Conservation (phyloP, 2,888 invertebrate species). For the Pemphredon lugubris region DNA sequence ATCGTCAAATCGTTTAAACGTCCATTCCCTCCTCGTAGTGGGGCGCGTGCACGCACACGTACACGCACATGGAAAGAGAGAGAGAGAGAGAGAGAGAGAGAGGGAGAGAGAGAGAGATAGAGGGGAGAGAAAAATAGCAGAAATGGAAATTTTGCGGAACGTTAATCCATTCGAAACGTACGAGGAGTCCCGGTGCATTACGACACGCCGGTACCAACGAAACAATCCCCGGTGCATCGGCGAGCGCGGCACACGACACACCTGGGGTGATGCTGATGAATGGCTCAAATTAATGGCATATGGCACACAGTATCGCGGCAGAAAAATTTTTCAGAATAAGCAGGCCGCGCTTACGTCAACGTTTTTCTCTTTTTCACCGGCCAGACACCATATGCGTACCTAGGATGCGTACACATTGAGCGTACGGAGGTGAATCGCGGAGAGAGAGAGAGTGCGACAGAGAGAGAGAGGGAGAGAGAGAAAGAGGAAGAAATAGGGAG, state of each 20-base stretch:
- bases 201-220: conserved; percentile 1
- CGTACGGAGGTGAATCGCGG: background rate
- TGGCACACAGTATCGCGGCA: conserved; percentile 60
- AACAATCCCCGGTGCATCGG: conserved; percentile 47
- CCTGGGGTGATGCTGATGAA: conserved; percentile 71
- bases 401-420: conserved; percentile 8
- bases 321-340: conserved; percentile 48
- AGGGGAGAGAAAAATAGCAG: background rate
- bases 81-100: conserved; percentile 1
- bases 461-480: conserved; percentile 8
- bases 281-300: conserved; percentile 73
- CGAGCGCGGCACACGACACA: conserved; percentile 50
- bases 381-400: conserved; percentile 57
- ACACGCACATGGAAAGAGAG: conserved; percentile 10
- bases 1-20: too few relatives aligned
- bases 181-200: background rate
- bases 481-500: background rate
- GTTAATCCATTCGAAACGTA: conserved; percentile 9
- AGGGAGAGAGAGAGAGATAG: background rate
- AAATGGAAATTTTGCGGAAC: conserved; percentile 8
- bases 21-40: too few relatives aligned
- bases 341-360: background rate
- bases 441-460: conserved; percentile 12
- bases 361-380: conserved; percentile 23
- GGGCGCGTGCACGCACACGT: too few relatives aligned